Percentiles rank a stretch among this genome's conserved stretches.
Conservation (phyloP, 2,113 vertebrate genomes). For the Pseudorasbora parva region DNA sequence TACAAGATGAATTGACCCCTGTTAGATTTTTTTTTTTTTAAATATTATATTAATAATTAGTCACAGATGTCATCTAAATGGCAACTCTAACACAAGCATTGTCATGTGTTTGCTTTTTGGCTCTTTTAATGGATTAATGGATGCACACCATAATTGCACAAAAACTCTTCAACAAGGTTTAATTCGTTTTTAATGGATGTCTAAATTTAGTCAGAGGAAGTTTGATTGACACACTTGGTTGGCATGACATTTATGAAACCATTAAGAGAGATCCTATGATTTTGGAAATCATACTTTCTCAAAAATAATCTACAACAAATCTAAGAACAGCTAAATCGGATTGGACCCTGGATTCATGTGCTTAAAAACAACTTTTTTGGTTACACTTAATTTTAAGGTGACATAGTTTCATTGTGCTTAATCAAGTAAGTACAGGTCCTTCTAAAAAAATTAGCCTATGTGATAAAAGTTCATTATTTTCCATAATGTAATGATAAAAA, state of each 20-base stretch:
- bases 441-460: too few relatives aligned
- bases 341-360: not conserved
- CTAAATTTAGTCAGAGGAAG: constrained; percentile 13
- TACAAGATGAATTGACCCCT: not conserved
- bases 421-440: too few relatives aligned
- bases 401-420: too few relatives aligned
- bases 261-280: not conserved
- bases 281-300: not conserved
- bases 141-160: not conserved
- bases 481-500: too few relatives aligned
- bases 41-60: not conserved
- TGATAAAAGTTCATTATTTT: too few relatives aligned
- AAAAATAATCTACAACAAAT: not conserved
- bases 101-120: not conserved
- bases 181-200: not conserved
- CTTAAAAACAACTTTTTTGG: not conserved
- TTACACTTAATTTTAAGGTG: too few relatives aligned
- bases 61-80: not conserved
- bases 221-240: not conserved
- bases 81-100: not conserved
- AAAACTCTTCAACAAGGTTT: not conserved
- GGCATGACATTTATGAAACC: not conserved
- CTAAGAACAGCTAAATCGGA: not conserved
- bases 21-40: too few relatives aligned
- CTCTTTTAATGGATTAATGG: constrained; percentile 1